Evolutionary conservation across 2,797 vertebrate genomes (phyloP).

Genomic region (Eutrigla gurnardus): DNA sequence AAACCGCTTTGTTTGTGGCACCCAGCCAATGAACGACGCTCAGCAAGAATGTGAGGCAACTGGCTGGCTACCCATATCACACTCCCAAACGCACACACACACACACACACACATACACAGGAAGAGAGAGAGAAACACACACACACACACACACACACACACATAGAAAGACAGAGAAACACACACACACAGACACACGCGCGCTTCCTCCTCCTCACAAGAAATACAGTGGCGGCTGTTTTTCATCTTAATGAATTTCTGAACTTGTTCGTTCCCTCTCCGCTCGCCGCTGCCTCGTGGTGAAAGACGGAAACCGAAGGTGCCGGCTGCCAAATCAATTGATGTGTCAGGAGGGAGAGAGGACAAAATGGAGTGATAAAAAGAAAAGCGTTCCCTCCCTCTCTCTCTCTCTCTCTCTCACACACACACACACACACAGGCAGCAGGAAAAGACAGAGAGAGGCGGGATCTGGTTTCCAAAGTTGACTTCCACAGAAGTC

Average conservation of each 20-base stretch:
- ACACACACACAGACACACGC: conserved; percentile 12
- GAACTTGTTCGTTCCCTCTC: conserved; percentile 72
- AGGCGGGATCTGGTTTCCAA: conserved; percentile 50
- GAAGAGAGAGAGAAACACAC: background rate
- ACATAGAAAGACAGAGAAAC: background rate
- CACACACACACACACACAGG: conserved; percentile 20
- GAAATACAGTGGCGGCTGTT: conserved; percentile 62
- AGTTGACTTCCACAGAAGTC: conserved; percentile 76
- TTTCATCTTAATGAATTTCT: conserved; percentile 82
- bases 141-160: conserved; percentile 5
- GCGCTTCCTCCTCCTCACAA: conserved; percentile 51
- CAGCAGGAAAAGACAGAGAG: conserved; percentile 46
- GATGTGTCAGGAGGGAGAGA: conserved; percentile 83
- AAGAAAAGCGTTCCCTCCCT: conserved; percentile 66
- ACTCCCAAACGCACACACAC: conserved; percentile 29
- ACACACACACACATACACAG: conserved; percentile 11
- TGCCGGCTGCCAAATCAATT: conserved; percentile 78
- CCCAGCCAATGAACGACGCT: conserved; percentile 35
- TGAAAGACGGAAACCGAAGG: conserved; percentile 70
- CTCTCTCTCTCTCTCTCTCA: conserved; percentile 13
- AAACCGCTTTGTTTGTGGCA: conserved; percentile 51
- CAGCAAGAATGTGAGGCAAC: conserved; percentile 33
- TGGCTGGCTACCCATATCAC: conserved; percentile 34
- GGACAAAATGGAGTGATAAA: conserved; percentile 81
- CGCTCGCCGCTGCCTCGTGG: conserved; percentile 53